Conservation (phyloP, 2,113 vertebrate genomes). For the Haemorhous mexicanus region DNA sequence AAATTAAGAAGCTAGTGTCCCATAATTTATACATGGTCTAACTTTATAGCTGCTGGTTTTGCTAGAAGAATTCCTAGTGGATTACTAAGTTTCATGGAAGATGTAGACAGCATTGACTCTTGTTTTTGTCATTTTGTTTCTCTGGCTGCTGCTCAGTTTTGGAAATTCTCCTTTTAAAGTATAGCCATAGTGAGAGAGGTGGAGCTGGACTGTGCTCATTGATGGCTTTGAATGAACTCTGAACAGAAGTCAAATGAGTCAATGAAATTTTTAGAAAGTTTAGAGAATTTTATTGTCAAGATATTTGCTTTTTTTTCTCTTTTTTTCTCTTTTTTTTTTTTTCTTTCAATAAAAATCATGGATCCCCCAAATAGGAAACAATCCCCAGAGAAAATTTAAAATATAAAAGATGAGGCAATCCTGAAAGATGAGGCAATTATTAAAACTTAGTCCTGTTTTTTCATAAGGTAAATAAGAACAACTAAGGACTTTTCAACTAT, state of each 20-base stretch:
- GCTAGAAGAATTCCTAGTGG: neutral
- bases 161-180: neutral
- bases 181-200: rapidly evolving
- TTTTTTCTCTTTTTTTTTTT: neutral
- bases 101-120: neutral
- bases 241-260: neutral
- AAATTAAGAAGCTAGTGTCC: neutral
- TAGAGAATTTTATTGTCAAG: neutral
- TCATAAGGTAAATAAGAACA: neutral
- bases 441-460: neutral
- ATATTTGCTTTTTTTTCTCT: neutral
- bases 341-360: neutral
- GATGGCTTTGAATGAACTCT: neutral
- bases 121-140: neutral
- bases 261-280: neutral
- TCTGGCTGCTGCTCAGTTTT: neutral
- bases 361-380: neutral
- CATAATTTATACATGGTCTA: neutral
- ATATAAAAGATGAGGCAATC: neutral
- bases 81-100: neutral
- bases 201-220: neutral
- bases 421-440: neutral
- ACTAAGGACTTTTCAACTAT: neutral
- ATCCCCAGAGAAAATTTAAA: neutral
- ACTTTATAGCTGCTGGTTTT: neutral